These are phyloP conservation scores for Redunca redunca DNA, from an alignment of 2,113 vertebrate genomes.

Conservation along the genomic window DNA sequence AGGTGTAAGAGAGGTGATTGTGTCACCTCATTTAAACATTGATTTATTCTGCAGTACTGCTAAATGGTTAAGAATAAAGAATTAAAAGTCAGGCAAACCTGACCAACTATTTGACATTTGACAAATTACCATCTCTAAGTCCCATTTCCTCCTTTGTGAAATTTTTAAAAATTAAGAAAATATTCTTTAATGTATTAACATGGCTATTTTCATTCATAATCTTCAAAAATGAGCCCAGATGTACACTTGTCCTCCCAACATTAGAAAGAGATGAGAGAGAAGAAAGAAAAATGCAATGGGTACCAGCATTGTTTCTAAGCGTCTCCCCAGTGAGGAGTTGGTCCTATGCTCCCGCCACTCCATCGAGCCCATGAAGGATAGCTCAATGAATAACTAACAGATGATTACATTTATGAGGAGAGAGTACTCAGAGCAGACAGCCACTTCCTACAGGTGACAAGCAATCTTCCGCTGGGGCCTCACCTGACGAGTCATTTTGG, in stretches of 20 bases:
- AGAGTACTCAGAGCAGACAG: conserved; percentile 85
- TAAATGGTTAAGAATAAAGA: not conserved
- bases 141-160: not conserved
- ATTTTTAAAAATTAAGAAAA: not conserved
- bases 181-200: not conserved
- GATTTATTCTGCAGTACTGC: not conserved
- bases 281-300: not conserved
- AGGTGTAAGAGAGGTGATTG: not conserved
- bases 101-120: not conserved
- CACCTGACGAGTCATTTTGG: conserved; percentile 94
- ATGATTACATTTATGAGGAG: conserved; percentile 86
- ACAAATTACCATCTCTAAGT: not conserved
- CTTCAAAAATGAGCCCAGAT: conserved; percentile 60
- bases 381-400: conserved; percentile 86
- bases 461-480: conserved; percentile 86
- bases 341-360: conserved; percentile 71
- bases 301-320: conserved; percentile 67
- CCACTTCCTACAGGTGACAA: conserved; percentile 93
- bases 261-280: not conserved
- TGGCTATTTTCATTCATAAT: conserved; percentile 47
- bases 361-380: conserved; percentile 77
- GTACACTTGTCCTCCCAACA: not conserved
- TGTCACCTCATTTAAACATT: not conserved
- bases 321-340: conserved; percentile 71
- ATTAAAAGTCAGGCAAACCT: not conserved